phyloP scores from a whole-genome alignment of 2,797 vertebrate genomes.

The Dallia pectoralis region DNA sequence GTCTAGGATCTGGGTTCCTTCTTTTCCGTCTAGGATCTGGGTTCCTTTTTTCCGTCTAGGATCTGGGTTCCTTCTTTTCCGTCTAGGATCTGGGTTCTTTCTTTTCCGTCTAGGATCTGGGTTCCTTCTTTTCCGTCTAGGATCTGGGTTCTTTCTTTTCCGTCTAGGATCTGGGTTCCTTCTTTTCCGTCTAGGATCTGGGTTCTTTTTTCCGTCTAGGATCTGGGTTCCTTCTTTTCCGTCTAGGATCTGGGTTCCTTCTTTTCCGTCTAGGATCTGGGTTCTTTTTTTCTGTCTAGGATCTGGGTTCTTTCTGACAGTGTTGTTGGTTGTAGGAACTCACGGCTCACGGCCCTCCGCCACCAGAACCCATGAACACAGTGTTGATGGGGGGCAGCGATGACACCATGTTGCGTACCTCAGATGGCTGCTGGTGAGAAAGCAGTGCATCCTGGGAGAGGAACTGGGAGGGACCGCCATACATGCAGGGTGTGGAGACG shows the following conservation, averaged over 20 bases:
- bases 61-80: background rate
- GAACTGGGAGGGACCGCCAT: slow-evolving; percentile 78
- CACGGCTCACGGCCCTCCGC: slow-evolving; percentile 79
- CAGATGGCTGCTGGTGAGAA: slow-evolving; percentile 67
- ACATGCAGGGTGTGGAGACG: slow-evolving; percentile 91
- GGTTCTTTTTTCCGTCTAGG: background rate
- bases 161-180: background rate
- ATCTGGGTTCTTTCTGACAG: background rate
- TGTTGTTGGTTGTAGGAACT: background rate
- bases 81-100: background rate
- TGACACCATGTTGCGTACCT: slow-evolving; percentile 83
- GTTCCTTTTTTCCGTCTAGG: background rate
- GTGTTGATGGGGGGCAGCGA: slow-evolving; percentile 96
- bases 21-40: background rate
- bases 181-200: background rate
- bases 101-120: background rate
- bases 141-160: background rate
- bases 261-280: no score
- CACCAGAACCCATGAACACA: slow-evolving; percentile 91
- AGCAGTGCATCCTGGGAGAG: slow-evolving; percentile 81
- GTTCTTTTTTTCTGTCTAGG: background rate
- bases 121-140: background rate
- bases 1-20: background rate
- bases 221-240: background rate
- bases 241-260: background rate